Evolutionary conservation across 1,140 invertebrate genomes (phyloP).

Genomic region (Psix sp.): DNA sequence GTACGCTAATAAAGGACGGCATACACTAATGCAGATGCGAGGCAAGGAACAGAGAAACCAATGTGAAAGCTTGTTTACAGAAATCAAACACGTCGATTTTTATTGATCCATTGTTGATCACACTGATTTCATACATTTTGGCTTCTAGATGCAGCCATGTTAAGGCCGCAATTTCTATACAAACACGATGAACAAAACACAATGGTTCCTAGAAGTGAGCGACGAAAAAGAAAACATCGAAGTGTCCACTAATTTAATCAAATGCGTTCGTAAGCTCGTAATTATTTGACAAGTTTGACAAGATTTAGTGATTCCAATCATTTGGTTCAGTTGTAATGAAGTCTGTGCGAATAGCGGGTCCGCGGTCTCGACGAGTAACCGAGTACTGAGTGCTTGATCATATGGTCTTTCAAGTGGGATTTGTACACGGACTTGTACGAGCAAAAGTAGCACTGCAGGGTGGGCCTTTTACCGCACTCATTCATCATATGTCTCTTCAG

Average conservation of each 20-base stretch:
- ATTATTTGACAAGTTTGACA: too few relatives aligned
- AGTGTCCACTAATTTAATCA: too few relatives aligned
- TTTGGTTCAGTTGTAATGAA: too few relatives aligned
- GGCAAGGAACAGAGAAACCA: conserved; percentile 4
- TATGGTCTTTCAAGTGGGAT: conserved; percentile 74
- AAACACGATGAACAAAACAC: too few relatives aligned
- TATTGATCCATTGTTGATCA: conserved; percentile 24
- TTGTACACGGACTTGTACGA: conserved; percentile 74
- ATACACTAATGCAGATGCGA: conserved; percentile 2
- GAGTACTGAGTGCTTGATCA: conserved; percentile 63
- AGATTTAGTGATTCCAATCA: too few relatives aligned
- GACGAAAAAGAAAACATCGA: too few relatives aligned
- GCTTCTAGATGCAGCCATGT: too few relatives aligned
- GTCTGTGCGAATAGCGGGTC: too few relatives aligned
- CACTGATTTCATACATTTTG: conserved; percentile 18
- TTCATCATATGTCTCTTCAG: conserved; percentile 69
- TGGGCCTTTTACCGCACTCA: conserved; percentile 80
- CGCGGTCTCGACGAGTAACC: conserved; percentile 13
- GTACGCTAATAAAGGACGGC: too few relatives aligned
- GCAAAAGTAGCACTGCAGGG: conserved; percentile 79
- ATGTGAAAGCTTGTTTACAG: conserved; percentile 12
- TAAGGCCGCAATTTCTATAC: too few relatives aligned
- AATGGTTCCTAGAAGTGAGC: too few relatives aligned
- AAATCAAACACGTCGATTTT: conserved; percentile 10
- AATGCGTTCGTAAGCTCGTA: too few relatives aligned